Percentiles rank a stretch among this genome's conserved stretches.
Evolutionary conservation across 2,888 invertebrate species (phyloP).

Genomic region (Papilio gigon): DNA sequence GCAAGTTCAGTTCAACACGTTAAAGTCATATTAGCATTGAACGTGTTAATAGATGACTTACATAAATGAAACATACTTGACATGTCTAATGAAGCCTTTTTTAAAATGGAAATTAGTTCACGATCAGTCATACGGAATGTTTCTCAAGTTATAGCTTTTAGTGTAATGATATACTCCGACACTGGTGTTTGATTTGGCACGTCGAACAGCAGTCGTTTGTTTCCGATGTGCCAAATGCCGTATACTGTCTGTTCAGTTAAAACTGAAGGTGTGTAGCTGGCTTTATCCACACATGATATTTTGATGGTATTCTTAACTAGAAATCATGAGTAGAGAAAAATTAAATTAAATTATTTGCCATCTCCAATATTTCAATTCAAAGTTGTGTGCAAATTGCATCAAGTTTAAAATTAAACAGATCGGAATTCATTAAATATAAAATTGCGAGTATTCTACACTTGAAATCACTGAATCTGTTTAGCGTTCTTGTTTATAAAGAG

Average conservation of each 20-base stretch:
- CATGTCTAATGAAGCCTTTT: slow-evolving; percentile 33
- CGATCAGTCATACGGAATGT: background rate
- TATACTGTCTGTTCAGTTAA: too few species aligned
- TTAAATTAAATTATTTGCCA: background rate
- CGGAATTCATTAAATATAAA: background rate
- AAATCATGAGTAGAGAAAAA: background rate
- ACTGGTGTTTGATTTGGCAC: too few species aligned
- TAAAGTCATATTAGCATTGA: background rate
- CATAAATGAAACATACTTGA: slow-evolving; percentile 32
- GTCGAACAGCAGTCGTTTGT: too few species aligned
- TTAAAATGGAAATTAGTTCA: slow-evolving; percentile 9
- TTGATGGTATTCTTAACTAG: too few species aligned
- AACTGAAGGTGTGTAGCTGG: too few species aligned
- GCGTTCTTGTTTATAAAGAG: background rate
- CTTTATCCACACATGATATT: too few species aligned
- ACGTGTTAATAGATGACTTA: slow-evolving; percentile 61
- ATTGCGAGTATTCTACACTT: background rate
- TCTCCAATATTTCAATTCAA: background rate
- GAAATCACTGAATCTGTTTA: background rate
- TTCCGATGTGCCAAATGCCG: too few species aligned
- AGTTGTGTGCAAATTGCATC: background rate
- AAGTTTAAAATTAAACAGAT: background rate
- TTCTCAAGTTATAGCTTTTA: background rate
- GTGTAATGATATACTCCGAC: too few species aligned
- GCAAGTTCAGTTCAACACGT: background rate